Evolutionary conservation across 1,140 invertebrate genomes (phyloP), one percentile per base, ranked within the genome.

Genomic region (Neotoxoptera formosana): DNA sequence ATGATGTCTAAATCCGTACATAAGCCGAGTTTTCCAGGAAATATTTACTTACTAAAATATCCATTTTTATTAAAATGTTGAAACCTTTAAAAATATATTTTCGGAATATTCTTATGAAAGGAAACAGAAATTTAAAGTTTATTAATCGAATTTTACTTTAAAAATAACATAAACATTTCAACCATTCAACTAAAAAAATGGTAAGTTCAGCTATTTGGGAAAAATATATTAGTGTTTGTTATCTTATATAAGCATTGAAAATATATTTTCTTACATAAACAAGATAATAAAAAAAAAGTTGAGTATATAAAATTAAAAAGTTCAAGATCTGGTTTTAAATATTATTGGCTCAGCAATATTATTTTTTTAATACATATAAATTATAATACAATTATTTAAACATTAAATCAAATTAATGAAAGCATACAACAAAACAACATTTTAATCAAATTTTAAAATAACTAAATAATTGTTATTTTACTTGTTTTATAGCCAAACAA

Each of bases 1-100:
- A 53, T 86, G 91, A 93, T 56, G 47, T 93, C 91, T 93, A 93
- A 93, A 93, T 93, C 91, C 34, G 91, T 93, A 86, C 48, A 81
- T 41, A 86, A 56, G 91, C 48, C 21, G 36, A 93, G 81, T 51
- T 86, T 84, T 81, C n/a, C 41, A 86, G 48, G 51, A 53, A 36
- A 86, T 91, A 83, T 91, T 93, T 84, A 84, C 81, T 93, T 4
- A 86, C 47, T 90, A 67, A 67, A 60, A 90, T 6, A 45, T n/a
- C 4, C 6, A n/a, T 67, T 45, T 90, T 67, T 90, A 90, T 76
- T 47, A 76, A 76, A 91, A 89, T 89, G 30, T 89, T 21, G 11
- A 51, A 2, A 17, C n/a, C 14, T 87, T 88, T 53, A 36, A 89
- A 56, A 56, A 36, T 89, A 89, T 53, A 56, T 51, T 89, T 89